phyloP scores from a whole-genome alignment of 2,797 vertebrate species.

The Eleutherodactylus coqui region DNA sequence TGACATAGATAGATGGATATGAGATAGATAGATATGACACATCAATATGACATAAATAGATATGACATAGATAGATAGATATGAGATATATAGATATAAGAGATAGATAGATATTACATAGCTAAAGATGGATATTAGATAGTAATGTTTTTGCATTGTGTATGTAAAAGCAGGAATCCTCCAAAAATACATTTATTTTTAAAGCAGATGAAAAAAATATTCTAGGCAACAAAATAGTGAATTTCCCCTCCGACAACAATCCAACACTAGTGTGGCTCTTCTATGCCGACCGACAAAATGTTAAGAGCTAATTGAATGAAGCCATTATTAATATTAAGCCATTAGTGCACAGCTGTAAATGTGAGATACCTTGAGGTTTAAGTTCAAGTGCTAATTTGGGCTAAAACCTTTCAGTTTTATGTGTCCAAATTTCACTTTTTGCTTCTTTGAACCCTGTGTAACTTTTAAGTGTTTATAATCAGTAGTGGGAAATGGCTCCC shows the following conservation, averaged over 20 bases:
- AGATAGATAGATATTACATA: no score
- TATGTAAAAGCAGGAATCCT: no score
- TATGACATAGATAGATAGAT: no score
- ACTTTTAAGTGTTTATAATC: constrained; percentile 63
- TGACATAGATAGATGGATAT: no score
- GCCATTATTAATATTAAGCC: constrained; percentile 26
- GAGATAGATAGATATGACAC: no score
- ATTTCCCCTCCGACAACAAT: background rate
- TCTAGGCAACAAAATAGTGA: background rate
- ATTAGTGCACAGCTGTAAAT: background rate
- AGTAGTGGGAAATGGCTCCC: constrained; percentile 62
- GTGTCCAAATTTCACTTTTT: constrained; percentile 53
- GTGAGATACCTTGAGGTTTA: constrained; percentile 32
- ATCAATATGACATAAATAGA: no score
- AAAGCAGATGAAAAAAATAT: background rate
- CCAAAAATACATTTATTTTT: background rate
- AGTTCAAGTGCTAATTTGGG: constrained; percentile 59
- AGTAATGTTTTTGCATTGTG: no score
- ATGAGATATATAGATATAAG: no score
- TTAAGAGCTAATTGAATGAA: background rate
- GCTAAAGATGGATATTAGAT: no score
- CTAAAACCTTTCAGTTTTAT: constrained; percentile 30
- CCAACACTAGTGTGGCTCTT: background rate
- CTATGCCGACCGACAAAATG: background rate
- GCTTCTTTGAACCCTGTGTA: constrained; percentile 56